Evolutionary conservation across 1,140 invertebrate species (phyloP).

Genomic region (Tenebrio molitor): DNA sequence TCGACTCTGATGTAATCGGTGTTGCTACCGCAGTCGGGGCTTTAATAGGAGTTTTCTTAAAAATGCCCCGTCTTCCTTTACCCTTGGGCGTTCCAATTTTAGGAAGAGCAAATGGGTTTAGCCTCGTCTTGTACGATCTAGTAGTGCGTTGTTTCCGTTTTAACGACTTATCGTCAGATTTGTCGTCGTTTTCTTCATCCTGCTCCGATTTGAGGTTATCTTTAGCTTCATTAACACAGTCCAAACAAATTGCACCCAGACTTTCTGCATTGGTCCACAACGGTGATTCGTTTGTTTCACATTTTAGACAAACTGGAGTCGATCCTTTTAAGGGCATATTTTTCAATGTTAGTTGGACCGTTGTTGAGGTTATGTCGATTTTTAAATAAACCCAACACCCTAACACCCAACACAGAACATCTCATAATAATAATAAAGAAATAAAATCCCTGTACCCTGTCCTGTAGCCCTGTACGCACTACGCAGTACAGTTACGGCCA

Average conservation of each 20-base stretch:
- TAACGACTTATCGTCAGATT: constrained; percentile 62
- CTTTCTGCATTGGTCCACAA: constrained; percentile 76
- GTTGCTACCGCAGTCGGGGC: constrained; percentile 84
- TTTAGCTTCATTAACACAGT: constrained; percentile 70
- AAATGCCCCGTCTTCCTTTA: constrained; percentile 82
- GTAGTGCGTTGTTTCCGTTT: constrained; percentile 71
- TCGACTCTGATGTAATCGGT: constrained; percentile 82
- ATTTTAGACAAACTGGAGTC: constrained; percentile 75
- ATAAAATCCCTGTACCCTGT: too few species aligned
- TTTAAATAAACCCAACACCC: too few species aligned
- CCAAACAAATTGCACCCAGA: constrained; percentile 73
- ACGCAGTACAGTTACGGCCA: too few species aligned
- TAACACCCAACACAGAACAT: too few species aligned
- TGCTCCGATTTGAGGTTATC: constrained; percentile 56
- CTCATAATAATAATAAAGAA: background rate
- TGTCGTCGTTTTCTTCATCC: constrained; percentile 65
- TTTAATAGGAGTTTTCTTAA: constrained; percentile 86
- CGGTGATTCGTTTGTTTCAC: constrained; percentile 71
- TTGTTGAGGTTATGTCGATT: constrained; percentile 31
- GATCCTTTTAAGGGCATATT: constrained; percentile 77
- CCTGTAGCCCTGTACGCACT: too few species aligned
- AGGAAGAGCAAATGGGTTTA: constrained; percentile 61
- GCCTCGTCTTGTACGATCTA: constrained; percentile 70
- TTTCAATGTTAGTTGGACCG: too few species aligned
- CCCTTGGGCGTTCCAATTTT: constrained; percentile 74